These are phyloP conservation scores for Diarsia mendica DNA, from an alignment of 2,888 invertebrate species.

Conservation along the genomic window DNA sequence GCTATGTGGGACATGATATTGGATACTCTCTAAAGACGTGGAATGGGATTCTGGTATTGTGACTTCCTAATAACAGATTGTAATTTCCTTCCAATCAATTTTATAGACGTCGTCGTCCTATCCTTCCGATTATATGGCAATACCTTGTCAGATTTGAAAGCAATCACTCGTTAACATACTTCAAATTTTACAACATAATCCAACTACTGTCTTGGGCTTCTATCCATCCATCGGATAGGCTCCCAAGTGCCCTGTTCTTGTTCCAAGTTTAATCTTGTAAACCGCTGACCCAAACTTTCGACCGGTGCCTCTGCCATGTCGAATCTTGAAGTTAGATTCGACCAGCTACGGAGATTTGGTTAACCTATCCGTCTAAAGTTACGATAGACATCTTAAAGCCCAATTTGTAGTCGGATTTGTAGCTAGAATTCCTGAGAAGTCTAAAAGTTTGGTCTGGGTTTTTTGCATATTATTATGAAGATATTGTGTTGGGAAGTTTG, in stretches of 20 bases:
- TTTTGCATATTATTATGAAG: not conserved
- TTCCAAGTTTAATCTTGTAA: constrained; percentile 53
- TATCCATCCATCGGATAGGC: not conserved
- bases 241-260: constrained; percentile 41
- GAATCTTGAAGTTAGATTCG: constrained; percentile 45
- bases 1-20: not conserved
- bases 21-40: not conserved
- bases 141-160: not conserved
- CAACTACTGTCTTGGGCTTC: not conserved
- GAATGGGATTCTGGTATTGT: not conserved
- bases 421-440: not conserved
- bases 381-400: constrained; percentile 21
- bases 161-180: not conserved
- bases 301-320: constrained; percentile 22
- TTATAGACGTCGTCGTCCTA: not conserved
- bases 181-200: constrained; percentile 11
- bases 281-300: constrained; percentile 48
- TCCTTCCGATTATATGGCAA: not conserved
- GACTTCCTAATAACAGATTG: not conserved
- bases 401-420: constrained; percentile 15
- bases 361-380: constrained; percentile 22
- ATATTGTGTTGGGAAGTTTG: not conserved
- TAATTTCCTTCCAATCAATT: not conserved
- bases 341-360: constrained; percentile 1
- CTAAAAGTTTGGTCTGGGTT: not conserved